Base-by-base conservation (phyloP, 2,113 vertebrate genomes). In the Poeciliopsis turrubarensis region DNA sequence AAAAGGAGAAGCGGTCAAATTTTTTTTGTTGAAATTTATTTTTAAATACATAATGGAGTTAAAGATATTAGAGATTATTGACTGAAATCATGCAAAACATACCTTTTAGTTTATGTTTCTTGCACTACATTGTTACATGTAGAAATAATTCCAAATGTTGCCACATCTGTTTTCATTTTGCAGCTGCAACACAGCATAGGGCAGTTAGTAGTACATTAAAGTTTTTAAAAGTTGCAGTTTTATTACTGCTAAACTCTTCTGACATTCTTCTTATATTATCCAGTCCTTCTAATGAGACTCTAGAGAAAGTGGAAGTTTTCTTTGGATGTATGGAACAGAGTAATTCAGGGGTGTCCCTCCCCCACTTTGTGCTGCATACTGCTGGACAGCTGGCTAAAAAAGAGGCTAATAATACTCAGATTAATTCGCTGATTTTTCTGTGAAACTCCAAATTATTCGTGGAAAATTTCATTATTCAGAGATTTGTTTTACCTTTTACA, bases 21-120 rank as follows among this genome's bases (percentile, higher is more conserved):
- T 17, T 80, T 30, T 80, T 32, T 72, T 64, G 44, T 57, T 57
- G 3, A 62, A 61, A 68, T 80, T 66, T 22, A 19, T 73, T 81
- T 70, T 75, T 15, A 71, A 85, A 80, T 31, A 30, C 39, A 15
- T 32, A 10, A 31, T 54, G 10, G 1, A 11, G 12, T 27, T 0
- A 30, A 60, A 0, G 34, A 32, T 32, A n/a, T 12, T 13, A 74
- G 68, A 61, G 75, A 54, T 30, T 5, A 60, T 11, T 26, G 1
- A 27, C 22, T 65, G 47, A 41, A 51, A 14, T 13, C 19, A 44
- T 5, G 9, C 66, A 47, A 9, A 78, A 27, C 29, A 17, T 60
- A 6, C 0, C 65, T 26, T 61, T 26, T 10, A 19, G 31, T 66
- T 75, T 66, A 44, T 5, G 31, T 81, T 72, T 39, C 3, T 63